Evolutionary conservation across 2,797 vertebrate genomes (phyloP), one percentile per base, ranked within the genome.

Genomic region (Poecile montanus): DNA sequence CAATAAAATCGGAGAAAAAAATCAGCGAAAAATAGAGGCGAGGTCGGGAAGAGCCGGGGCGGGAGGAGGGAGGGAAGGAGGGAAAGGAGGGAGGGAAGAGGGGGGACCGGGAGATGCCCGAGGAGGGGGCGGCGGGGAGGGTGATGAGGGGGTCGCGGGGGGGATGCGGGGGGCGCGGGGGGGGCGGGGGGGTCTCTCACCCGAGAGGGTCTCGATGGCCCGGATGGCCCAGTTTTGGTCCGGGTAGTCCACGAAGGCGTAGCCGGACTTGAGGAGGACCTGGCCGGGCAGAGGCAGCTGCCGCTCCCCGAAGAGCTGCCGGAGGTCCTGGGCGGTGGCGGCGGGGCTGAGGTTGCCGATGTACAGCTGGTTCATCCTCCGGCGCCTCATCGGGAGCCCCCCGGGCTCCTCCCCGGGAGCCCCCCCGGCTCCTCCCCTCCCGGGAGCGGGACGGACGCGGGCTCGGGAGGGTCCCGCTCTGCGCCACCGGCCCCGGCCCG

Each of bases 1-100:
- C 97, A 99, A 99, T 99, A 99, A 99, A 99, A 99, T 99, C 99
- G 98, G 97, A 98, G 98, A 98, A 99, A 99, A 99, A 99, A 99
- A 99, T 99, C 98, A 98, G 98, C 97, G 98, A 99, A 99, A 99
- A 99, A 99, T 99, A 98, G 93, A 75, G 63, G 66, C 85, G 57
- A 82, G 85, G 73, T 45, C 53, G 76, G 85, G 58, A 75, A 58
- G 84, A 63, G 79, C 86, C 63, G 45, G 78, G 60, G 68, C 44
- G 85, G 73, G 57, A 50, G 57, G 57, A 61, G 57, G 34, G 83
- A 68, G 30, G 45, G 62, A 65, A 53, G 45, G 30, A 57, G 66
- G 34, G 40, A 32, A 22, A 47, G 30, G 34, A 38, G n/a, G 63
- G 16, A 19, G 38, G 73, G 45, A 40, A 61, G 34, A 38, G 38